phyloP scores from a whole-genome alignment of 2,113 vertebrate species.

The Gadus chalcogrammus region DNA sequence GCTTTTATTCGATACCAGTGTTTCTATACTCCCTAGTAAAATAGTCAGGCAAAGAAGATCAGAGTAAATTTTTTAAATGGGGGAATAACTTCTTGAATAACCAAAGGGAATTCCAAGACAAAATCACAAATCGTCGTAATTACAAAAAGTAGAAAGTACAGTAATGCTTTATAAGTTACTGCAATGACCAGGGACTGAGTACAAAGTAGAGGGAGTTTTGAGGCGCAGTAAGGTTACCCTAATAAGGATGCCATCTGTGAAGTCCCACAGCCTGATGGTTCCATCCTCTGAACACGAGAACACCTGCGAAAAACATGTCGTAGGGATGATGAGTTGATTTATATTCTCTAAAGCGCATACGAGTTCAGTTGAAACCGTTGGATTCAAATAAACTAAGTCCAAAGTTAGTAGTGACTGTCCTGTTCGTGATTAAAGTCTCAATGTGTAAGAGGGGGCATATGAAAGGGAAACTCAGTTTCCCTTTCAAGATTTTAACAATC shows the following conservation, averaged over 20 bases:
- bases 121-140: neutral
- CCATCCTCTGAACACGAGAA: constrained; percentile 91
- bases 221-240: constrained; percentile 72
- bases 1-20: no score
- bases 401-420: no score
- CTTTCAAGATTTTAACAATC: no score
- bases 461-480: no score
- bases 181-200: neutral
- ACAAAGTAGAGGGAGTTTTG: neutral
- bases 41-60: neutral
- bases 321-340: neutral
- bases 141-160: neutral
- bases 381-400: no score
- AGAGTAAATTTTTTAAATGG: no score
- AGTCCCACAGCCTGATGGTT: constrained; percentile 93
- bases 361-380: no score
- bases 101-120: neutral
- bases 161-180: no score
- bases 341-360: neutral
- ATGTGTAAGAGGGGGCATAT: no score
- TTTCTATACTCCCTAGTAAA: no score
- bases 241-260: constrained; percentile 89
- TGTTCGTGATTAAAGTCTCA: no score
- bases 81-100: no score
- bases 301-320: constrained; percentile 64